Base-by-base conservation (phyloP, 1,140 invertebrate genomes). In the Pararge aegeria region DNA sequence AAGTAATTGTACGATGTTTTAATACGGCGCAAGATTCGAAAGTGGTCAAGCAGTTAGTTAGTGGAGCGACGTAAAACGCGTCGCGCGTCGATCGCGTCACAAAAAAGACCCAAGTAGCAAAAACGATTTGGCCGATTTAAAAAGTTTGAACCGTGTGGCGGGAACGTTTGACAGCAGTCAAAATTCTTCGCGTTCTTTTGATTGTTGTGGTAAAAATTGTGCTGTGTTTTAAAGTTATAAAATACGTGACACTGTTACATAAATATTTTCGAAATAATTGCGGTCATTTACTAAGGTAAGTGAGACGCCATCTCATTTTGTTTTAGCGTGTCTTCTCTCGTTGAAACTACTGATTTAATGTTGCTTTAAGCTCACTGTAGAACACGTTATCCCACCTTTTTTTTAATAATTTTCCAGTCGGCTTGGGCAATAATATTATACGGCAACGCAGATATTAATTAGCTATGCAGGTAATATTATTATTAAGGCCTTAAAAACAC, bases 1-100 rank as follows among this genome's bases (percentile, higher is more conserved):
- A 44, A 58, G 50, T 67, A 70, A 67, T 61, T 68, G 65, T 68
- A 65, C 29, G 52, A 54, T 65, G 60, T 62, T 51, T 69, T 59
- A 63, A 58, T 56, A 60, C 57, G 58, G 64, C 66, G 60, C 63
- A 70, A 75, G 67, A 75, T 75, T 75, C 64, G 73, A 75, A 75
- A 75, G 70, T 75, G 68, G 73, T 75, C 70, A 73, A 66, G 59
- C 61, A 58, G 52, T 68, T 68, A 75, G 73, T 75, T 59, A 62
- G 65, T 63, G 55, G 52, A 62, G 59, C 68, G 70, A 64, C 70
- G 70, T 68, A 61, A 48, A 20, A 37, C 58, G 30, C 59, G 65
- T 56, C 70, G 73, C 62, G 44, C 61, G 66, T 59, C 51, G 40
- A 46, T 55, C 61, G 56, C 34, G 37, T 44, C 46, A 34, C 19